Percentiles rank a stretch among this genome's conserved stretches.
Conservation (phyloP, 2,888 invertebrate genomes). For the Drosophila meridiana region DNA sequence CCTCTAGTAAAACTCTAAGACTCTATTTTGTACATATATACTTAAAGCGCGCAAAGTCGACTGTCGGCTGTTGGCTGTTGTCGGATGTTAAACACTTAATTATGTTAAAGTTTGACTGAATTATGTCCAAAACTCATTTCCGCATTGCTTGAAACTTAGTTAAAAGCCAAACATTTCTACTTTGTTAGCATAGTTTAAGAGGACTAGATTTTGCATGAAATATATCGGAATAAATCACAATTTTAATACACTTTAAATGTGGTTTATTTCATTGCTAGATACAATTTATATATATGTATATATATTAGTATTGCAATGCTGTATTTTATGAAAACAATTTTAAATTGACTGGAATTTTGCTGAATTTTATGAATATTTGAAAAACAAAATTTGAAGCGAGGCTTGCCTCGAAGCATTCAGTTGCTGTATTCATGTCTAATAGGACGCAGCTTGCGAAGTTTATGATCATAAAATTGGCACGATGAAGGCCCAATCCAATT, state of each 20-base stretch:
- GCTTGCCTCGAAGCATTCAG: not conserved
- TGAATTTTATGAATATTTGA: not conserved
- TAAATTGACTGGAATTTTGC: not conserved
- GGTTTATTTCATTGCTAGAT: not conserved
- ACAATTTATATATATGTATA: no score
- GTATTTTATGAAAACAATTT: no score
- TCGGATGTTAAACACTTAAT: slow-evolving; percentile 1
- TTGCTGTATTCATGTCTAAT: not conserved
- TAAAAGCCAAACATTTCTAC: not conserved
- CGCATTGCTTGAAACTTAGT: not conserved
- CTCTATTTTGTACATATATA: not conserved
- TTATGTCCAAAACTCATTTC: not conserved
- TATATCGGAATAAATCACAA: not conserved
- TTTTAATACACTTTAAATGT: not conserved
- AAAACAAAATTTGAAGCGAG: not conserved
- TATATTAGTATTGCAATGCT: no score
- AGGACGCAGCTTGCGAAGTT: not conserved
- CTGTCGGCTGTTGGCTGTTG: not conserved
- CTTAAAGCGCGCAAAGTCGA: not conserved
- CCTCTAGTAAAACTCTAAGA: not conserved
- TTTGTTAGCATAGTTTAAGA: not conserved
- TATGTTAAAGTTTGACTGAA: not conserved
- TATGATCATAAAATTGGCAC: not conserved
- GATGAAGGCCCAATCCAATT: not conserved
- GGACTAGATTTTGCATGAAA: not conserved